A percentile compares a stretch with the other conserved stretches of the same genome.
phyloP scores from a whole-genome alignment of 2,797 vertebrate species.

The Danio tinwini region DNA sequence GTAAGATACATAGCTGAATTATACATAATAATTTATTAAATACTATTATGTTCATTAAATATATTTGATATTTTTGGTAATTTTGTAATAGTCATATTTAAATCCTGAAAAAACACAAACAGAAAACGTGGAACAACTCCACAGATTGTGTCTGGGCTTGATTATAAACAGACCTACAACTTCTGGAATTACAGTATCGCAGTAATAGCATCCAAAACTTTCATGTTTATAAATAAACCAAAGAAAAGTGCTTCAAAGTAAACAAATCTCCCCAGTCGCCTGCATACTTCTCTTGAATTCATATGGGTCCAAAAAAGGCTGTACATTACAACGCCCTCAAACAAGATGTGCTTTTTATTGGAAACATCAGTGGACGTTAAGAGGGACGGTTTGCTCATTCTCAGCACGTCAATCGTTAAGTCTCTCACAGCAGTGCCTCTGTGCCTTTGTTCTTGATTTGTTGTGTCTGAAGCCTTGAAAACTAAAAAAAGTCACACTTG shows the following conservation, averaged over 20 bases:
- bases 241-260: slow-evolving; percentile 11
- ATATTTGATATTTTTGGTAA: too few relatives aligned
- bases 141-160: neutral
- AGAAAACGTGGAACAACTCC: too few relatives aligned
- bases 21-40: neutral
- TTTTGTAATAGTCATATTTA: neutral
- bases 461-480: slow-evolving; percentile 62
- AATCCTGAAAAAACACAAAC: neutral
- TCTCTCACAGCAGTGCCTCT: slow-evolving; percentile 61
- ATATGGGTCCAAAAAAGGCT: neutral
- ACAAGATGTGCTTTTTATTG: slow-evolving; percentile 24
- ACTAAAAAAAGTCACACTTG: slow-evolving; percentile 59
- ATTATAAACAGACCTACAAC: slow-evolving; percentile 16
- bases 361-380: slow-evolving; percentile 24
- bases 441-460: slow-evolving; percentile 66
- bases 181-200: slow-evolving; percentile 13
- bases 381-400: slow-evolving; percentile 37
- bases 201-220: slow-evolving; percentile 2
- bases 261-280: slow-evolving; percentile 1
- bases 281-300: slow-evolving; percentile 14
- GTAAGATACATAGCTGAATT: too few relatives aligned
- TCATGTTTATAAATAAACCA: neutral
- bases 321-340: neutral
- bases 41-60: neutral
- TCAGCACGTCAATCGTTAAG: slow-evolving; percentile 38